Conservation (phyloP, 2,888 invertebrate species). For the Pyrochroa serraticornis region DNA sequence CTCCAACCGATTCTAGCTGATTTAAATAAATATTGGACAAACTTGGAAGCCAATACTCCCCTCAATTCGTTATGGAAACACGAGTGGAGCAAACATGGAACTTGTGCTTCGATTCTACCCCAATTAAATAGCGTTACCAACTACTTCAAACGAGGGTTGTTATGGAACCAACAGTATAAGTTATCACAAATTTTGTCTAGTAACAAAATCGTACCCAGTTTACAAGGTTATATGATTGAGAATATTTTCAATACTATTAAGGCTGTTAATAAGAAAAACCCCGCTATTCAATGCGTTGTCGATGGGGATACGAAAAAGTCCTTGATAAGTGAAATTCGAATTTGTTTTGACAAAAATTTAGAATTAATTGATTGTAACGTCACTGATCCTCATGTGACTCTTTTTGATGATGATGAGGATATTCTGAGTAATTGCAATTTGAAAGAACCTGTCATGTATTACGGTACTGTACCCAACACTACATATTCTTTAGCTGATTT, state of each 20-base stretch:
- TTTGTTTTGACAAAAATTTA: slow-evolving; percentile 75
- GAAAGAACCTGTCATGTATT: slow-evolving; percentile 64
- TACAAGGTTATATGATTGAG: slow-evolving; percentile 56
- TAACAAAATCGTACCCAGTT: slow-evolving; percentile 64
- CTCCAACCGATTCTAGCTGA: slow-evolving; percentile 62
- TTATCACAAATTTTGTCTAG: slow-evolving; percentile 66
- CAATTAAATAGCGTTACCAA: slow-evolving; percentile 67
- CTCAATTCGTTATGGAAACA: slow-evolving; percentile 74
- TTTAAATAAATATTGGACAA: slow-evolving; percentile 68
- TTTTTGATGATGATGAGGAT: slow-evolving; percentile 47
- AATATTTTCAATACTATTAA: slow-evolving; percentile 63
- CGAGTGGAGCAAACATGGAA: slow-evolving; percentile 85
- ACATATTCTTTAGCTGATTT: slow-evolving; percentile 34
- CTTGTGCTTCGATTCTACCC: slow-evolving; percentile 70
- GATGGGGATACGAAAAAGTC: slow-evolving; percentile 64
- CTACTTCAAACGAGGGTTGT: slow-evolving; percentile 71
- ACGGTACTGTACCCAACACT: slow-evolving; percentile 56
- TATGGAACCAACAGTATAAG: slow-evolving; percentile 66
- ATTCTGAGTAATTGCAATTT: slow-evolving; percentile 68
- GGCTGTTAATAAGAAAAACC: slow-evolving; percentile 63
- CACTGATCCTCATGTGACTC: slow-evolving; percentile 48
- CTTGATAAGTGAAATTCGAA: slow-evolving; percentile 72
- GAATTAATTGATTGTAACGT: slow-evolving; percentile 71
- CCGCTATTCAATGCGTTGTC: slow-evolving; percentile 68
- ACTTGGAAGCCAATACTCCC: slow-evolving; percentile 66